phyloP scores from a whole-genome alignment of 1,140 invertebrate species.

The Drosophila willistoni region DNA sequence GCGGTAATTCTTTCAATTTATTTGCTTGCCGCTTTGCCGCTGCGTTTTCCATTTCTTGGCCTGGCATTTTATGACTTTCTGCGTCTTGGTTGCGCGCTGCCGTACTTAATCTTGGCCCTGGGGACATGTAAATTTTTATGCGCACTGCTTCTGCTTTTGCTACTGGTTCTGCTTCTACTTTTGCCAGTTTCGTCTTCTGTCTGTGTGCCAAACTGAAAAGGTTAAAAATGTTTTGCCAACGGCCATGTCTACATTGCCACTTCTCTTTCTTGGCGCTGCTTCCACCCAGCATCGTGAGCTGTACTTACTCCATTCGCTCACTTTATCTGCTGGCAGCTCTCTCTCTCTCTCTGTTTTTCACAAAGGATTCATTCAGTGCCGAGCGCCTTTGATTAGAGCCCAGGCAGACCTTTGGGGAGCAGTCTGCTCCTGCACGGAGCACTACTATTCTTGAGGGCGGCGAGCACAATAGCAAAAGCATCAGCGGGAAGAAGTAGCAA shows the following conservation, averaged over 20 bases:
- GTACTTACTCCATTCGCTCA: conserved; percentile 30
- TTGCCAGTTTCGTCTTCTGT: conserved; percentile 7
- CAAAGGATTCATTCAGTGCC: conserved; percentile 80
- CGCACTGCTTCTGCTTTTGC: conserved; percentile 37
- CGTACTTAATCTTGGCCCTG: conserved; percentile 81
- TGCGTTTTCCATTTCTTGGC: conserved; percentile 27
- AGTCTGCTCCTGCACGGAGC: conserved; percentile 19
- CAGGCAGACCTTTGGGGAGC: conserved; percentile 69
- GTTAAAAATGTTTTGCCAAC: conserved; percentile 66
- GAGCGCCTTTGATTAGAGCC: conserved; percentile 78
- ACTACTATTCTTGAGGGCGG: conserved; percentile 51
- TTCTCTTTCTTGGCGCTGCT: conserved; percentile 56
- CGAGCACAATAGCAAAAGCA: conserved; percentile 7
- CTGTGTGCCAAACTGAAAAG: conserved; percentile 45
- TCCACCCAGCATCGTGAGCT: conserved; percentile 26
- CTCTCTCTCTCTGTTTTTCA: conserved; percentile 36
- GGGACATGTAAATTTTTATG: conserved; percentile 83
- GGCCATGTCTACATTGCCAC: conserved; percentile 77
- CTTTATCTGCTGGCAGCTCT: conserved; percentile 64
- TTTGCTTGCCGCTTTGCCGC: conserved; percentile 57
- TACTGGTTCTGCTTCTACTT: conserved; percentile 16
- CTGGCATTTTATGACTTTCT: conserved; percentile 58
- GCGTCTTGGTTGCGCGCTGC: conserved; percentile 50
- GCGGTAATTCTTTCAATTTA: conserved; percentile 82
- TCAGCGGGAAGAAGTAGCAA: conserved; percentile 30